These are phyloP conservation scores for Columbina picui DNA, from an alignment of 2,113 vertebrate genomes.

Conservation along the genomic window DNA sequence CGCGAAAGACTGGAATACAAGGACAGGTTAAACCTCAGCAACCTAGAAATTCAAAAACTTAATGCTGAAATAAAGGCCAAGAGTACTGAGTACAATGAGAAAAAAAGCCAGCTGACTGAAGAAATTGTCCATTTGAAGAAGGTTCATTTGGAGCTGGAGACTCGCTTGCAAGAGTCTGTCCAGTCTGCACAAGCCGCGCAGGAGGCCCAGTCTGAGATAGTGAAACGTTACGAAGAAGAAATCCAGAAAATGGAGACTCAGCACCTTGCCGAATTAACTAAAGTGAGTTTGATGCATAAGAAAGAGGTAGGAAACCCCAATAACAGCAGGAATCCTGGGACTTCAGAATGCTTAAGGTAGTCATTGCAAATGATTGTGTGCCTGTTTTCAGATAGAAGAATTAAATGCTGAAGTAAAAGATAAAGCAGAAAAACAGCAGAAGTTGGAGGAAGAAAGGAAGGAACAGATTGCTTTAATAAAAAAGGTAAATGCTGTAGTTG, in stretches of 20 bases:
- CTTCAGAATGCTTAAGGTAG: background rate
- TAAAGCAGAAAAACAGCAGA: constrained; percentile 51
- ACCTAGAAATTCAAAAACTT: constrained; percentile 72
- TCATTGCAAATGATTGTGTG: background rate
- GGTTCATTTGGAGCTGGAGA: constrained; percentile 54
- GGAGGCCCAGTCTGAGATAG: constrained; percentile 49
- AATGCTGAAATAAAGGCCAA: constrained; percentile 72
- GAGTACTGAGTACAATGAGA: constrained; percentile 71
- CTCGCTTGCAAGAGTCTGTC: constrained; percentile 59
- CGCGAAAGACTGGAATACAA: constrained; percentile 79
- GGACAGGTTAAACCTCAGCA: constrained; percentile 75
- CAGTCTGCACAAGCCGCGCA: constrained; percentile 20
- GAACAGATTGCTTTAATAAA: constrained; percentile 81
- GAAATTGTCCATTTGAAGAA: constrained; percentile 62
- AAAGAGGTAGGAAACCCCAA: background rate
- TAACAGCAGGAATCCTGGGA: background rate
- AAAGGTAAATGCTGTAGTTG: constrained; percentile 67
- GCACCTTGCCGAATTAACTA: constrained; percentile 66
- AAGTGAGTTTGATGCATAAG: constrained; percentile 10
- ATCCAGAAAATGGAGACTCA: constrained; percentile 58
- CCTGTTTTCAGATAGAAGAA: constrained; percentile 72
- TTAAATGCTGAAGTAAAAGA: constrained; percentile 68
- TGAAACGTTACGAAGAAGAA: constrained; percentile 61
- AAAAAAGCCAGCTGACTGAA: constrained; percentile 53
- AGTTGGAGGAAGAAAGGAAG: constrained; percentile 76